A percentile compares a stretch with the other conserved stretches of the same genome.
Conservation (phyloP, 2,888 invertebrate species). For the Euzophera pinguis region DNA sequence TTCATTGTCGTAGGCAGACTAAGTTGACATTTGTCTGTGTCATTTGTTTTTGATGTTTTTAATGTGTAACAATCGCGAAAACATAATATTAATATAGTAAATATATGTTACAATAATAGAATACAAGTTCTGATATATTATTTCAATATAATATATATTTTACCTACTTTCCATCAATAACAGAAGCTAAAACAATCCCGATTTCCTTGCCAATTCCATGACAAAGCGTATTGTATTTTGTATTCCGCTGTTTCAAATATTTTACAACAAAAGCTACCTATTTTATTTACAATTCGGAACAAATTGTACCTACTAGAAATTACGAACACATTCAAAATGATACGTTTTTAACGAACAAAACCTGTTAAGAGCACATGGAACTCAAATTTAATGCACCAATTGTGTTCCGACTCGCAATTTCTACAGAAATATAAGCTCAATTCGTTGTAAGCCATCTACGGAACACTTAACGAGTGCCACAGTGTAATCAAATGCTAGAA, state of each 20-base stretch:
- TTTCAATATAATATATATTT: background rate
- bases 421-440: slow-evolving; percentile 36
- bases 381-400: slow-evolving; percentile 40
- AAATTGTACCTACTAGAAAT: slow-evolving; percentile 1
- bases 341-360: slow-evolving; percentile 31
- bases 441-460: slow-evolving; percentile 21
- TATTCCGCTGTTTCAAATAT: background rate
- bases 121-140: background rate
- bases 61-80: no score
- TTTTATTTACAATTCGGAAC: slow-evolving; percentile 4
- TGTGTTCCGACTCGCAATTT: slow-evolving; percentile 35
- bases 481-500: slow-evolving; percentile 19
- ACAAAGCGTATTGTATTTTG: slow-evolving; percentile 9
- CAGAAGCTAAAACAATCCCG: background rate
- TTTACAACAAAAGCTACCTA: slow-evolving; percentile 4
- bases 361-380: slow-evolving; percentile 33
- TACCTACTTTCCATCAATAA: background rate
- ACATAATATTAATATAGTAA: no score
- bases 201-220: slow-evolving; percentile 9
- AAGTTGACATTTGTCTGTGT: no score
- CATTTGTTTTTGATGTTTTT: no score
- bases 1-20: no score
- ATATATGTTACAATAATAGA: no score
- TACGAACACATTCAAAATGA: slow-evolving; percentile 5
- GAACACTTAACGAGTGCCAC: slow-evolving; percentile 18